Evolutionary conservation across 2,113 vertebrate species (phyloP), one percentile per base, ranked within the genome.

Genomic region (Trachemys scripta): DNA sequence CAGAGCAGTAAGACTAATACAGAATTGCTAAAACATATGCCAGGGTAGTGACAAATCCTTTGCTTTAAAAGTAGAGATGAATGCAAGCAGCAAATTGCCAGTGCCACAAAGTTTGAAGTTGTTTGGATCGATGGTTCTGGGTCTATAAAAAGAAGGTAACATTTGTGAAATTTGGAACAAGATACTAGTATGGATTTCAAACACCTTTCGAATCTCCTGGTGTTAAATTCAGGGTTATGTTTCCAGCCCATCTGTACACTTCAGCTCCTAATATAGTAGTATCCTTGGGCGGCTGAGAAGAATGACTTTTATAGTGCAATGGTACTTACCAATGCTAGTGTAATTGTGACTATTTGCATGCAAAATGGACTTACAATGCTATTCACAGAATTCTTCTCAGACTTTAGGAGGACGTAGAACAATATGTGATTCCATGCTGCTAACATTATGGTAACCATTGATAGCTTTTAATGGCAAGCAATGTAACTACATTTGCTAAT

Each of bases 31-130:
- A 62, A 49, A 78, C 2, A 5, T 38, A 29, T 2, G 62, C 84
- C 51, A 1, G 0, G 88, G n/a, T 2, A 49, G 1, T 20, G 19
- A n/a, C 0, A 0, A 65, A 45, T 31, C 5, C 88, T 87, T n/a
- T 25, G 6, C 2, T 35, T 59, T 24, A 91, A 89, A 91, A 16
- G 3, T 24, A 47, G 8, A 62, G 79, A 2, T 1, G 1, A 49
- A 25, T 11, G 54, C 56, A 11, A 35, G 12, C 14, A 5, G 22
- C 6, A 59, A 57, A 65, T 65, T 65, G 75, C 53, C 4, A 88
- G 20, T 22, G 11, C 10, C 24, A 57, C 56, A 57, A 80, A 78
- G 24, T 1, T 1, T 8, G 42, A 22, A n/a, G 7, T 81, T 8
- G 57, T 85, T 87, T 85, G 13, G 75, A 1, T 8, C 38, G 1